phyloP scores from a whole-genome alignment of 2,888 invertebrate genomes.

The Steinernema scapterisci region DNA sequence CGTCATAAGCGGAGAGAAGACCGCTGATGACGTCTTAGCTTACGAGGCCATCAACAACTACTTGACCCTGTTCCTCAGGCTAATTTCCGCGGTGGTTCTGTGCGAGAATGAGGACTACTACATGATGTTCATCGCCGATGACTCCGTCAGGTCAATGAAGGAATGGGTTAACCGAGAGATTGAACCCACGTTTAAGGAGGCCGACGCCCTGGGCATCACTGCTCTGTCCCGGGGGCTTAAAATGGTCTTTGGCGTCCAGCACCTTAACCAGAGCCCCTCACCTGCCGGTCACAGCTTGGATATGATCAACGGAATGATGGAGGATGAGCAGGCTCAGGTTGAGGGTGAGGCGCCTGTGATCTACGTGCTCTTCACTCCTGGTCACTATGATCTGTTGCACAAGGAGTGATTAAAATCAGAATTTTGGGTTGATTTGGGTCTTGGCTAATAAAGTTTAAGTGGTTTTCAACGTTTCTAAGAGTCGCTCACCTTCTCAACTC shows the following conservation, averaged over 20 bases:
- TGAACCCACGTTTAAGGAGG: constrained; percentile 66
- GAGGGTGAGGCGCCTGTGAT: too few species aligned
- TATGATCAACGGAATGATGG: constrained; percentile 44
- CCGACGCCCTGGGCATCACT: constrained; percentile 61
- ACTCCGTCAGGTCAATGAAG: not conserved
- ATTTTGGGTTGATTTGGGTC: too few species aligned
- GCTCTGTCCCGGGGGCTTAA: constrained; percentile 61
- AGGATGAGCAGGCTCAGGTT: constrained; percentile 37
- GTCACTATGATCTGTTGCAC: constrained; percentile 91
- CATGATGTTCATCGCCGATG: not conserved
- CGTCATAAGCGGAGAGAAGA: constrained; percentile 67
- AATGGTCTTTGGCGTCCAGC: constrained; percentile 79
- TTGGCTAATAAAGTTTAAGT: too few species aligned
- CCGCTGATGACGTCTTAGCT: constrained; percentile 73
- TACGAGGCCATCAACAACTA: constrained; percentile 88
- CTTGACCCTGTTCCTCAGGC: constrained; percentile 82
- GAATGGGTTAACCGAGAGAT: constrained; percentile 48
- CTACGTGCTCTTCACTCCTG: constrained; percentile 80
- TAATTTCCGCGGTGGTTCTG: constrained; percentile 91
- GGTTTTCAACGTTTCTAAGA: too few species aligned
- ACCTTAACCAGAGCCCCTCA: constrained; percentile 80
- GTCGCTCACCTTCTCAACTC: too few species aligned
- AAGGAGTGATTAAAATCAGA: constrained; percentile 37
- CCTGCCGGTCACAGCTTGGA: constrained; percentile 63
- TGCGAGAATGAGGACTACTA: constrained; percentile 80